Base-by-base conservation (phyloP, 2,888 invertebrate genomes). In the Rhopalosiphum nymphaeae region DNA sequence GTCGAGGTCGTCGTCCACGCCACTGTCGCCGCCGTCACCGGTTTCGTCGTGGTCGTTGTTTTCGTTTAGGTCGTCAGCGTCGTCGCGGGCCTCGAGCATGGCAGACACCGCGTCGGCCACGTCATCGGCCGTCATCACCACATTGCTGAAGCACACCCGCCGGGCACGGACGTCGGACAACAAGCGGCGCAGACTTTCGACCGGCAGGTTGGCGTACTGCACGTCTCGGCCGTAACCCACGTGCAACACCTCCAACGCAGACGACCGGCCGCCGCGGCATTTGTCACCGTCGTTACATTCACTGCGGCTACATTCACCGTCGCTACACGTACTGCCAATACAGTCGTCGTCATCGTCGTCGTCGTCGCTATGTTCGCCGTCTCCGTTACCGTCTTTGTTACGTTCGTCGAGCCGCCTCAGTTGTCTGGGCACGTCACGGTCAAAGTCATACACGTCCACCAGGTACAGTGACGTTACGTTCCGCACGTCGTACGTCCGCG, bases 381-480 rank as follows among this genome's bases (percentile, higher is more conserved):
- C 29, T 29, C 1, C 26, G 49, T 42, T 29, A n/a, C 84, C 9
- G 57, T n/a, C 10, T n/a, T 49, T 29, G 13, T 16, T 21, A 25
- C 16, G 21, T 29, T 46, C 53, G 7, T 78, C 42, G 9, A 29
- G n/a, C n/a, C 53, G n/a, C 29, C 53, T 29, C 13, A 89, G 36
- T 46, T 53, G 49, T 4, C 44, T 56, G 11, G 86, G 86, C 84
- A 91, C 94, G 90, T 91, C 94, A 1, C 42, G 61, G 57, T 94
- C 94, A 53, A 94, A 94, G 49, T 94, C 94, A 26, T 25, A 61
- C 42, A 94, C 94, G 86, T 94, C 94, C 49, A 61, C 90, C 91
- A 94, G 44, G 91, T 94, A 94, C 49, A 94, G 85, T 29, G 94
- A 86, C 21, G 49, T 29, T 0, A 91, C 94, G 61, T 36, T 57